A percentile compares a stretch with the other conserved stretches of the same genome.
phyloP scores from a whole-genome alignment of 2,888 invertebrate species.

The Protodeltote pygarga region DNA sequence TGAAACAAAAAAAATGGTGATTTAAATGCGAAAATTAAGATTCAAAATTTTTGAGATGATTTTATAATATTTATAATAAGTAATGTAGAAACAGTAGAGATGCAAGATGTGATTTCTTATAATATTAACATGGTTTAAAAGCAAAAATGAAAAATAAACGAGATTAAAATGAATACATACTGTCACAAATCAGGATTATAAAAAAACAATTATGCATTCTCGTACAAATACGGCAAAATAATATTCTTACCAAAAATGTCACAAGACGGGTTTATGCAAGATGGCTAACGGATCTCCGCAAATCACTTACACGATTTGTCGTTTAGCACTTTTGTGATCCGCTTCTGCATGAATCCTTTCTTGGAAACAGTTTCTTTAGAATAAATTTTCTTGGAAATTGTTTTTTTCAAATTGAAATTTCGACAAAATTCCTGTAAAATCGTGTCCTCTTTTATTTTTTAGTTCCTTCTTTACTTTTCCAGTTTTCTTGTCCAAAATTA shows the following conservation, averaged over 20 bases:
- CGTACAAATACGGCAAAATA: conserved; percentile 1
- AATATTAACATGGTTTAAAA: background rate
- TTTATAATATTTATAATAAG: conserved; percentile 6
- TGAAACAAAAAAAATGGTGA: background rate
- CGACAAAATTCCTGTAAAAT: no score
- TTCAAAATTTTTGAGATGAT: conserved; percentile 1
- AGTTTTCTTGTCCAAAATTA: no score
- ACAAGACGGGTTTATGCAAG: conserved; percentile 32
- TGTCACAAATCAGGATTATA: background rate
- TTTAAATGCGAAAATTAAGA: conserved; percentile 1
- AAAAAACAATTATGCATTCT: conserved; percentile 9
- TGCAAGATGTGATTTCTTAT: no score
- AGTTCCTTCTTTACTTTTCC: no score
- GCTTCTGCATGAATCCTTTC: conserved; percentile 19
- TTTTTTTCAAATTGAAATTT: no score
- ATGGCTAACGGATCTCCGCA: conserved; percentile 42
- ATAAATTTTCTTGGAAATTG: no score
- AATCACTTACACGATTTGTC: conserved; percentile 47
- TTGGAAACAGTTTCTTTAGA: background rate
- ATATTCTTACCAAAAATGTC: conserved; percentile 31
- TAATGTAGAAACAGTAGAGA: background rate
- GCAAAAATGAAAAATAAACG: background rate
- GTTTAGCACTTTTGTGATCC: conserved; percentile 52
- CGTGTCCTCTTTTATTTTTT: no score
- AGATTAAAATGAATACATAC: background rate